phyloP scores from a whole-genome alignment of 2,888 invertebrate species.

The Ophion ventricosus region DNA sequence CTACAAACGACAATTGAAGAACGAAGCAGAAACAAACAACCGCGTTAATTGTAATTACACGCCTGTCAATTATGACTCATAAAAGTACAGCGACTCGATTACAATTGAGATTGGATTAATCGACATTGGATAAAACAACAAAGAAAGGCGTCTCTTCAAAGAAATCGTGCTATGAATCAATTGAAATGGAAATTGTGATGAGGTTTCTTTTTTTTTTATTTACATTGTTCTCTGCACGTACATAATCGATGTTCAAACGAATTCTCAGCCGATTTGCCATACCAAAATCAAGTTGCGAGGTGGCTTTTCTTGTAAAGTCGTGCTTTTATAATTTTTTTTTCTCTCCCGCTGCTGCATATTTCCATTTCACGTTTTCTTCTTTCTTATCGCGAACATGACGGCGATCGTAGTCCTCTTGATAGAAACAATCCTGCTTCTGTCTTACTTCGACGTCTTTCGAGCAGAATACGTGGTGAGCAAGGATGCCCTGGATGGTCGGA shows the following conservation, averaged over 20 bases:
- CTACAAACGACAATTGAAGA: too few species aligned
- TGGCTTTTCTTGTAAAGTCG: background rate
- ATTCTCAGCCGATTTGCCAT: background rate
- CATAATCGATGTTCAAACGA: background rate
- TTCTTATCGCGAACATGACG: background rate
- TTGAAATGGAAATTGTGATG: background rate
- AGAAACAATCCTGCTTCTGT: background rate
- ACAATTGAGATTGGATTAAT: background rate
- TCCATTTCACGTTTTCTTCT: background rate
- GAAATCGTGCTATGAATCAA: background rate
- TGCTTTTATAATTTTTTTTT: background rate
- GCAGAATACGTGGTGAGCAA: background rate
- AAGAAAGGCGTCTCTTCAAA: background rate
- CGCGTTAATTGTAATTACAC: background rate
- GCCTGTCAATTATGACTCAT: background rate
- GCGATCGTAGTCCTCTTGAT: background rate
- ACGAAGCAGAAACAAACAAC: too few species aligned
- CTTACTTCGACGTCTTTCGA: background rate
- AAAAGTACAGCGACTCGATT: background rate
- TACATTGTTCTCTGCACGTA: background rate
- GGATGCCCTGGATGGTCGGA: background rate
- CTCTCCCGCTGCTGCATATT: background rate
- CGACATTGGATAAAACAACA: background rate
- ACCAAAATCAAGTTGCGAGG: background rate
- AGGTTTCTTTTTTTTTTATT: background rate